Conservation (phyloP, 2,113 vertebrate species). For the Orthochromis indermauri region DNA sequence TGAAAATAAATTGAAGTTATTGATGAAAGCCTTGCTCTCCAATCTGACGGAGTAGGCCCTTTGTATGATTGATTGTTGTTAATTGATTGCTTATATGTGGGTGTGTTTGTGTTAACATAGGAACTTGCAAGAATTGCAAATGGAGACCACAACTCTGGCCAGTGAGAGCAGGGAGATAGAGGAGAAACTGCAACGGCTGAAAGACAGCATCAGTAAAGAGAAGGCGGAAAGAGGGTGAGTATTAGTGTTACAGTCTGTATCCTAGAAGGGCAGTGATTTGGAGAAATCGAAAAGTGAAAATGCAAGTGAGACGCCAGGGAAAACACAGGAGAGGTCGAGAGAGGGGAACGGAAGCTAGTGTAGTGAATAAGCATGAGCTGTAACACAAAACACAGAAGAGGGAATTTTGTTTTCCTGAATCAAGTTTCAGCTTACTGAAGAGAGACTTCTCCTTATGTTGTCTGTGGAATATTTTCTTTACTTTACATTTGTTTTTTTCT, state of each 20-base stretch:
- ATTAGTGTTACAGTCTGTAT: neutral
- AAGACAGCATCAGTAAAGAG: slow-evolving; percentile 74
- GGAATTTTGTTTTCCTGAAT: neutral
- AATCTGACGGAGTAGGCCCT: slow-evolving; percentile 27
- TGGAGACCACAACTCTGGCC: slow-evolving; percentile 77
- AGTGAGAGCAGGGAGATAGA: slow-evolving; percentile 80
- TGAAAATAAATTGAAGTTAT: slow-evolving; percentile 45
- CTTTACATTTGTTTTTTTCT: neutral
- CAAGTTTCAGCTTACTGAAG: neutral
- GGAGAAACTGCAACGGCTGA: slow-evolving; percentile 77
- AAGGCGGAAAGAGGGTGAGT: slow-evolving; percentile 84
- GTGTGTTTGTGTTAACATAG: slow-evolving; percentile 59
- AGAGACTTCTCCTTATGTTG: neutral
- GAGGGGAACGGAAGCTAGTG: neutral
- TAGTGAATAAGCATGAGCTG: neutral
- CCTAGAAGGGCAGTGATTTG: neutral
- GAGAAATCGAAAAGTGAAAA: neutral
- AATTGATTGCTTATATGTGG: slow-evolving; percentile 33
- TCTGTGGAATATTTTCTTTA: neutral
- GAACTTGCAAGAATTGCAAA: slow-evolving; percentile 71
- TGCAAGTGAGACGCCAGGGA: neutral
- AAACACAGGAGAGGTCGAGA: neutral
- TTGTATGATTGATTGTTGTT: slow-evolving; percentile 49
- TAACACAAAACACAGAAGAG: neutral
- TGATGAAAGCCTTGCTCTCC: slow-evolving; percentile 20